Conservation (phyloP, 2,797 vertebrate species). For the Argya squamiceps region DNA sequence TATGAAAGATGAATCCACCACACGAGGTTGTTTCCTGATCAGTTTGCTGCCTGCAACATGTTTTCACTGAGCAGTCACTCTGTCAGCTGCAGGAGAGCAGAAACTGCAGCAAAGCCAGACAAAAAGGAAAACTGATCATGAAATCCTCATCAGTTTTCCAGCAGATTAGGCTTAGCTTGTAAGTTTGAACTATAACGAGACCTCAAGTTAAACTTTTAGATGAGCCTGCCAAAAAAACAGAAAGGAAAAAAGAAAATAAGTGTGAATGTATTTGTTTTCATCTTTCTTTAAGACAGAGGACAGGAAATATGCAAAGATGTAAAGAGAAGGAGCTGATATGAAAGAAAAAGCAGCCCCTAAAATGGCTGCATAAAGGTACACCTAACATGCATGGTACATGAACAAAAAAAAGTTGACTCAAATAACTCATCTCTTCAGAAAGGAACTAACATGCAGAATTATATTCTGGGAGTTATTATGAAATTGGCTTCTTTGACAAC, state of each 20-base stretch:
- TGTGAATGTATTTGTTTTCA: not conserved
- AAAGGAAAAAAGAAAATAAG: not conserved
- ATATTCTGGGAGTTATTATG: not conserved
- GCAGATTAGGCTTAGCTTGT: not conserved
- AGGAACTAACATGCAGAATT: not conserved
- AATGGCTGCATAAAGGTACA: not conserved
- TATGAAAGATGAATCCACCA: not conserved
- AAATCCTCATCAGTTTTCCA: constrained; percentile 8
- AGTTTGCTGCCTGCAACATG: not conserved
- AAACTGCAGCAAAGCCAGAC: not conserved
- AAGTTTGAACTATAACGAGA: not conserved
- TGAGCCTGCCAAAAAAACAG: not conserved
- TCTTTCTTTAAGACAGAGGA: not conserved
- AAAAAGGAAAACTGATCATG: not conserved
- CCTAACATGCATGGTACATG: not conserved
- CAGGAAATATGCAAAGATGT: constrained; percentile 29
- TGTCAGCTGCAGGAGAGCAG: not conserved
- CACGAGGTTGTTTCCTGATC: not conserved
- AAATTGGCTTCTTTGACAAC: not conserved
- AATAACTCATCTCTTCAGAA: not conserved
- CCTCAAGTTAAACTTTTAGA: not conserved
- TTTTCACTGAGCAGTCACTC: not conserved
- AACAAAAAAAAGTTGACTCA: not conserved
- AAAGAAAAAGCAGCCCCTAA: constrained; percentile 4
- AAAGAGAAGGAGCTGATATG: not conserved